Conservation (phyloP, 2,797 vertebrate species). For the Sus cebifrons region DNA sequence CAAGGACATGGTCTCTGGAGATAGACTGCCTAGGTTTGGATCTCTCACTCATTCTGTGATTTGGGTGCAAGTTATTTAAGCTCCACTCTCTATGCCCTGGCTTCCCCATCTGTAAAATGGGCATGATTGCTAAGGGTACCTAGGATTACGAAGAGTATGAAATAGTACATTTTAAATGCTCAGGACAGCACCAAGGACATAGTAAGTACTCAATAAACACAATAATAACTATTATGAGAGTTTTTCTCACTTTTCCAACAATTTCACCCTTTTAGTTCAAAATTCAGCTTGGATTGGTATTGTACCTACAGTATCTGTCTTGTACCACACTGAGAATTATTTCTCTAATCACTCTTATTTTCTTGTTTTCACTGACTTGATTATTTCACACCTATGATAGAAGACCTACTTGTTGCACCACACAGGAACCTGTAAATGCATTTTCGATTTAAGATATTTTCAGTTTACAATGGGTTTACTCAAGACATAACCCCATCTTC, state of each 20-base stretch:
- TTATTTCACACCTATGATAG: neutral
- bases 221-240: neutral
- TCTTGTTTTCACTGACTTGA: neutral
- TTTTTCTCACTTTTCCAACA: constrained; percentile 41
- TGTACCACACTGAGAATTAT: neutral
- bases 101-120: constrained; percentile 16
- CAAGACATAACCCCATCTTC: neutral
- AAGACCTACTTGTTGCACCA: neutral
- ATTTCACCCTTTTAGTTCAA: constrained; percentile 33
- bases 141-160: neutral
- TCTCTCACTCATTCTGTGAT: constrained; percentile 15
- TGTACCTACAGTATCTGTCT: neutral
- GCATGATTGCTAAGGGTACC: neutral
- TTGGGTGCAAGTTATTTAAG: neutral
- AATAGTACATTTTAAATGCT: neutral
- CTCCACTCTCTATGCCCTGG: neutral
- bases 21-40: neutral
- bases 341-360: neutral
- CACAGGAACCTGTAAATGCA: neutral
- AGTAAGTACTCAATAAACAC: neutral
- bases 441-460: neutral
- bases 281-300: constrained; percentile 16
- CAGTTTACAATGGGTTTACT: neutral
- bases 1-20: neutral
- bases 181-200: neutral